Conservation (phyloP, 2,888 invertebrate species). For the Pocota personata region DNA sequence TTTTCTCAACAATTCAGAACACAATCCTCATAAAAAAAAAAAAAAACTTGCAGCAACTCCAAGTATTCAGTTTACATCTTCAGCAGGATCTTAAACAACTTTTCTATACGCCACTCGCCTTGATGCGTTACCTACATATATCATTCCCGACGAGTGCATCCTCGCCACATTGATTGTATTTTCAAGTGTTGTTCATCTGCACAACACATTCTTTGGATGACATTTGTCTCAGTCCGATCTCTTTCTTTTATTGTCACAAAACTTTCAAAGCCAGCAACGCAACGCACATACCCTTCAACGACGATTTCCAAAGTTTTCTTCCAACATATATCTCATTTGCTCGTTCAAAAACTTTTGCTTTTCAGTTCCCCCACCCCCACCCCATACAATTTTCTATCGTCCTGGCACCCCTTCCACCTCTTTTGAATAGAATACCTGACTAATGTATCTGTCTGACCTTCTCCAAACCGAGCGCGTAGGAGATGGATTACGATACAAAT, state of each 20-base stretch:
- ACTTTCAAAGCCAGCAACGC: background rate
- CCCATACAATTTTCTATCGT: background rate
- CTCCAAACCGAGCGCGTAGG: background rate
- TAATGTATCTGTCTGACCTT: conserved; percentile 26
- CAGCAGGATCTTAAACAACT: background rate
- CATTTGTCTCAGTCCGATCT: background rate
- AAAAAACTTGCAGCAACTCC: background rate
- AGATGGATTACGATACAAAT: conserved; percentile 38
- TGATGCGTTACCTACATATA: background rate
- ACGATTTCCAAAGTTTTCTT: background rate
- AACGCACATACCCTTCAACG: background rate
- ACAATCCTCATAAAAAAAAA: background rate
- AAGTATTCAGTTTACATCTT: background rate
- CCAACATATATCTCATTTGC: background rate
- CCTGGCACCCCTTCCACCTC: background rate
- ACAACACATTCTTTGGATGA: background rate
- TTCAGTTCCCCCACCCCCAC: background rate
- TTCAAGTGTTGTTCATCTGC: background rate
- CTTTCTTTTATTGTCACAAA: background rate
- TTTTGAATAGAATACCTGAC: background rate
- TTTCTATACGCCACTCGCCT: background rate
- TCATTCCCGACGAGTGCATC: background rate
- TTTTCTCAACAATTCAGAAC: background rate
- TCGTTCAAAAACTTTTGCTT: background rate
- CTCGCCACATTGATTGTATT: background rate